Evolutionary conservation across 2,113 vertebrate species (phyloP).

Genomic region (Coptodon bakossiorum): DNA sequence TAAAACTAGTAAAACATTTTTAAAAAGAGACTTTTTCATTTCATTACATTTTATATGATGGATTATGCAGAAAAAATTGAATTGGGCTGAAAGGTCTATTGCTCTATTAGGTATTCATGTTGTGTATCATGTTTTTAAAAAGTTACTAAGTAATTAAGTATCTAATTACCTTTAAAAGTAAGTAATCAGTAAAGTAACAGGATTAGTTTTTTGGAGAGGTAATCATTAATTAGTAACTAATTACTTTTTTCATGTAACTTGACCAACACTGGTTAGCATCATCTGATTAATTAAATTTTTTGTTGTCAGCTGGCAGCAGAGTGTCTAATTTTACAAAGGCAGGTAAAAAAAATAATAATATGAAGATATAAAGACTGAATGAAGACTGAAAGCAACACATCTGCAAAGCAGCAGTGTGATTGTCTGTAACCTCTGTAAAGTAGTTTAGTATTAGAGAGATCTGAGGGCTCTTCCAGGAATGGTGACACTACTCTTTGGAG

Average conservation of each 20-base stretch:
- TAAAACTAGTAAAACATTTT: accelerated
- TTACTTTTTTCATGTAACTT: neutral
- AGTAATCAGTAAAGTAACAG: neutral
- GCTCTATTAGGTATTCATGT: neutral
- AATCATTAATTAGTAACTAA: neutral
- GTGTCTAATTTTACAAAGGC: neutral
- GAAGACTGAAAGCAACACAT: neutral
- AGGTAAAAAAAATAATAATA: neutral
- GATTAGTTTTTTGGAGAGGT: accelerated
- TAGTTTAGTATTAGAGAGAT: neutral
- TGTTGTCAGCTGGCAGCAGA: neutral
- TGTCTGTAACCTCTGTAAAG: neutral
- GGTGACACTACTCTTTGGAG: neutral
- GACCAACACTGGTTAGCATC: neutral
- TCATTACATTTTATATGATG: neutral
- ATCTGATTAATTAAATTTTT: neutral
- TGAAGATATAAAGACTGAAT: neutral
- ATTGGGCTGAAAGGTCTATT: neutral
- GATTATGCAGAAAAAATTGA: neutral
- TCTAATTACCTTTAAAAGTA: neutral
- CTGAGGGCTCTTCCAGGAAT: neutral
- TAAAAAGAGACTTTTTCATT: neutral
- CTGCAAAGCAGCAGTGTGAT: neutral
- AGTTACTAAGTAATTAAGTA: neutral
- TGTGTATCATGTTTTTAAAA: neutral